Evolutionary conservation across 2,797 vertebrate genomes (phyloP), one percentile per base, ranked within the genome.

Genomic region (Tauraco hartlaubi): DNA sequence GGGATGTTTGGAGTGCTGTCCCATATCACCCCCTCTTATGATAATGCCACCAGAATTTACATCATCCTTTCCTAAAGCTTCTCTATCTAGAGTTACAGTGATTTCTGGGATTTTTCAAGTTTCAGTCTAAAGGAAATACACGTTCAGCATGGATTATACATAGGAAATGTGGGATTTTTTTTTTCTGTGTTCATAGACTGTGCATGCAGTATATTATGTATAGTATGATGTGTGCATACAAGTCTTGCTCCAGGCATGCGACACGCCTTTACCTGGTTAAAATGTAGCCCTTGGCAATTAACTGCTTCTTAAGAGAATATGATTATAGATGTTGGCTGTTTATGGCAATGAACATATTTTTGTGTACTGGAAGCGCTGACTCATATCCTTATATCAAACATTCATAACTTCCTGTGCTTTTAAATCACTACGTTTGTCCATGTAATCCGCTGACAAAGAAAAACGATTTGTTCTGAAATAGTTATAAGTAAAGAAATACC

Each of bases 401-500:
- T 74, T 68, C 77, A 86, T 92, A 95, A 94, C 85, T 94, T 97
- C 68, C 88, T 64, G 35, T 81, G 82, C 90, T 97, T 98, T 98
- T 95, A 96, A 96, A 94, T 92, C 29, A 23, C 64, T 87, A 6
- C 5, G 23, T 96, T 97, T 96, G 64, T 89, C 44, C 41, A 74
- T 88, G 86, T 55, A 64, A 94, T 96, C 90, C 91, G 95, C 92
- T 85, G 95, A 96, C 94, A 96, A 96, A 96, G 76, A 95, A 97
- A 96, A 97, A 87, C 28, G 46, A 97, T 98, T 97, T 98, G 97
- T 97, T 96, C 63, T 97, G 94, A 97, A 98, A 97, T 90, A 97
- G 80, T 96, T 97, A 87, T 95, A 98, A 97, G 95, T 97, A 97
- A 97, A 98, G 91, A 97, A 98, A 97, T 91, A 96, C 96, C 95